Base-by-base conservation (phyloP, 1,140 invertebrate species). In the Trichogramma pretiosum region DNA sequence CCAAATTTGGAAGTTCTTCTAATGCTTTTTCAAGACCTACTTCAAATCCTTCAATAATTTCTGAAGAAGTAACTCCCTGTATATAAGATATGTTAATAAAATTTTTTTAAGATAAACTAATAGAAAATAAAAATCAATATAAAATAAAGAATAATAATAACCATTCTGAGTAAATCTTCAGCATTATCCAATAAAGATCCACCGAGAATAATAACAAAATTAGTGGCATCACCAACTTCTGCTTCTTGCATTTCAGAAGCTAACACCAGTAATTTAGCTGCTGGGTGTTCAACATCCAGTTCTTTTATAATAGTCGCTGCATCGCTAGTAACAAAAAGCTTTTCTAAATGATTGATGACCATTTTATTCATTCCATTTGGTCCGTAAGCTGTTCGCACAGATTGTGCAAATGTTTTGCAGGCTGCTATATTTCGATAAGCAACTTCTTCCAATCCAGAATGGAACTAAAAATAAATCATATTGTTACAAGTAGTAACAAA, bases 361-460 rank as follows among this genome's bases (percentile, higher is more conserved):
- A 99, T 98, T 77, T 99, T 99, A 67, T 98, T 99, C 86, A 98
- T 95, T 14, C 96, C 95, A 80, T 87, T 95, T 14, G 96, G 97
- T 1, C 97, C 97, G 75, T 95, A 99, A 10, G 94, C 89, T 26
- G 94, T 92, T 48, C 85, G 82, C 3, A 98, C 83, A 51, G 92
- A 94, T 58, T 89, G 82, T 13, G 93, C 81, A 61, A 99, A 89
- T 64, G 97, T 85, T 69, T 93, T 93, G 70, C 95, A 98, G 18
- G 96, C 95, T 59, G 80, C 83, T 54, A 99, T 98, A 65, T 98
- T 99, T 39, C 93, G 78, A 61, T 83, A 89, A 0, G 99, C 92
- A 9, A 95, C 93, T 81, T 99, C 96, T 74, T 99, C 96, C 23
- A 98, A 70, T 19, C 97, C 97, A 61, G 87, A 88, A 66, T 85